Evolutionary conservation across 2,797 vertebrate genomes (phyloP), one percentile per base, ranked within the genome.

Genomic region (Enteromius afrohamiltoni): DNA sequence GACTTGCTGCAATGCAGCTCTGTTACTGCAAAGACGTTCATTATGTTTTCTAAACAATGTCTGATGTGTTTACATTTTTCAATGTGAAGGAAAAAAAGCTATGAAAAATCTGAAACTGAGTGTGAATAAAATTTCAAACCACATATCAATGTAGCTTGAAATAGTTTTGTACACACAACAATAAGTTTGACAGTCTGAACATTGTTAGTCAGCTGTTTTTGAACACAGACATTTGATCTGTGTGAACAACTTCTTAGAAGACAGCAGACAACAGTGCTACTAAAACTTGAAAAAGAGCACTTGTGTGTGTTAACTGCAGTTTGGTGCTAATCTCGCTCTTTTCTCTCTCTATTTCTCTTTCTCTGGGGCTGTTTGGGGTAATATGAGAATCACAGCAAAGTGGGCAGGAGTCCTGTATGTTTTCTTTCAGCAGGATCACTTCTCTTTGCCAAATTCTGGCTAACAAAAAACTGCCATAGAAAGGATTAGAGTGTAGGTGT

Each of bases 311-410:
- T 40, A 3, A 42, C 45, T 68, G 34, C 31, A 58, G 31, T 75
- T 47, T 53, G 10, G 19, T 29, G 14, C 31, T 80, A 55, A 67
- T 58, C 31, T 67, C 64, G 23, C 19, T 58, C 77, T 83, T 49
- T 51, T 37, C 23, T 10, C 8, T 68, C 17, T 79, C 47, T 75
- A 21, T 65, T 19, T 78, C 5, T 71, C 37, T 73, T 3, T 80
- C 14, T 73, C n/a, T 67, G 16, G 71, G 31, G 47, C 60, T 79
- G 23, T 82, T 29, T 29, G 23, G 60, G n/a, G 86, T 87, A 84
- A 87, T 82, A 51, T 80, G 84, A 85, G 75, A 85, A 34, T 62
- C 42, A 31, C 31, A 78, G 51, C 42, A 70, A 26, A 40, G 64
- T 88, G 73, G 83, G 79, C 47, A 58, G 73, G 17, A 69, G 69